These are phyloP conservation scores for Pemphigus obesinymphae DNA, from an alignment of 1,140 invertebrate species.

Conservation along the genomic window DNA sequence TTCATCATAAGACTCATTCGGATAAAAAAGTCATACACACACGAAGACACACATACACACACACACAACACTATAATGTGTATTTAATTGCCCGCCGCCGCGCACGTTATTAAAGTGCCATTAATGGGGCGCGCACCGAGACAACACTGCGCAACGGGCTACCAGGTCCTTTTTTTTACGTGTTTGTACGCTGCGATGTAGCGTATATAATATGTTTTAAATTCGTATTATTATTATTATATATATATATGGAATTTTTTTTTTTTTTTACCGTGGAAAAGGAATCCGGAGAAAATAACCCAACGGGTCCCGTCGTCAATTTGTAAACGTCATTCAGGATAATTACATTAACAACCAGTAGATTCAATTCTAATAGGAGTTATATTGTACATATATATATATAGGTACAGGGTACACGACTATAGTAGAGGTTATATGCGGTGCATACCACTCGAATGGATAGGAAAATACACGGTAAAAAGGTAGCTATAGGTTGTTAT, in stretches of 20 bases:
- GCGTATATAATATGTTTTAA: background rate
- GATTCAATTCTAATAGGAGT: constrained; percentile 24
- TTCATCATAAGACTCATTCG: background rate
- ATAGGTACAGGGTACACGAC: too few species aligned
- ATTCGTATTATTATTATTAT: background rate
- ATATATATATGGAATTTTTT: background rate
- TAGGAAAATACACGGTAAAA: too few species aligned
- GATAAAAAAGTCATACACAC: background rate
- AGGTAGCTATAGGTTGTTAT: too few species aligned
- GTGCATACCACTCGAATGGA: too few species aligned
- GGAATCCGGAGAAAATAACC: background rate
- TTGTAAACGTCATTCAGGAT: constrained; percentile 38
- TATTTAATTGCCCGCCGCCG: constrained; percentile 37
- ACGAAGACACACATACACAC: too few species aligned
- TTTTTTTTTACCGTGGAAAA: constrained; percentile 8
- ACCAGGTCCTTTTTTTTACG: background rate
- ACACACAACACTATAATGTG: background rate
- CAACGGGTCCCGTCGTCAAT: background rate
- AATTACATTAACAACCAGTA: constrained; percentile 34
- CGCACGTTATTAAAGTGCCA: constrained; percentile 35
- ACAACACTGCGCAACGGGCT: constrained; percentile 8
- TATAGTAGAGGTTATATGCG: too few species aligned
- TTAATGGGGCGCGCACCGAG: constrained; percentile 5
- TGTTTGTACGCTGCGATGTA: background rate
- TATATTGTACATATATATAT: too few species aligned